A percentile compares a stretch with the other conserved stretches of the same genome.
Conservation (phyloP, 2,113 vertebrate species). For the Alexandromys fortis region DNA sequence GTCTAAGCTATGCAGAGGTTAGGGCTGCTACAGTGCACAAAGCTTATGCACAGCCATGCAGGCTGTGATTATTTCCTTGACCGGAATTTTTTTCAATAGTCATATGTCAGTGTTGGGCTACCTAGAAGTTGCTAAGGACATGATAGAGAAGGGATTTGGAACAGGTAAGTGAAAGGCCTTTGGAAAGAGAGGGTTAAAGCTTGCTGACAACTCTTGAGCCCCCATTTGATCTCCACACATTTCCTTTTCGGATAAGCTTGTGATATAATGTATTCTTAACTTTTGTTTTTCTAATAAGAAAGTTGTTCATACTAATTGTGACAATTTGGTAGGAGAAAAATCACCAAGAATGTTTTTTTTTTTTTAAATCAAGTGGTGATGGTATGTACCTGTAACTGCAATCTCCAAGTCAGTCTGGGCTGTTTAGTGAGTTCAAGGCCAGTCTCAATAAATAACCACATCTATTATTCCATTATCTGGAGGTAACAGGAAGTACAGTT, state of each 20-base stretch:
- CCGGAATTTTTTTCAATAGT: conserved; percentile 26
- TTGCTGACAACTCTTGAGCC: background rate
- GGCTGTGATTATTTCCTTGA: conserved; percentile 14
- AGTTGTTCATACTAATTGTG: conserved; percentile 10
- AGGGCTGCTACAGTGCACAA: background rate
- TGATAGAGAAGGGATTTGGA: background rate
- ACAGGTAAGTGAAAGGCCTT: conserved; percentile 8
- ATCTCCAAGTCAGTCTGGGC: background rate
- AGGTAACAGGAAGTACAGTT: background rate
- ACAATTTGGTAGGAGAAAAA: conserved; percentile 63
- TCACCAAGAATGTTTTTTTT: background rate
- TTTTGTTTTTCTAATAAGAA: conserved; percentile 48
- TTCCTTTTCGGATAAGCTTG: conserved; percentile 50
- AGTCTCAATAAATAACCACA: background rate
- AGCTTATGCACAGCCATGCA: background rate
- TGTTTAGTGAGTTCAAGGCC: background rate
- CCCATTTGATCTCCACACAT: background rate
- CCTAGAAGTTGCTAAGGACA: background rate
- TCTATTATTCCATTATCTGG: conserved; percentile 2
- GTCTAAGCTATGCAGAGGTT: background rate
- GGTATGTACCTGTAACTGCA: background rate
- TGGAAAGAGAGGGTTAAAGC: background rate
- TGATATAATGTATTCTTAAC: background rate
- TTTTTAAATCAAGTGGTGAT: background rate
- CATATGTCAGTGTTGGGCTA: background rate